phyloP scores from a whole-genome alignment of 2,888 invertebrate species.

The Dysmachus trigonus region DNA sequence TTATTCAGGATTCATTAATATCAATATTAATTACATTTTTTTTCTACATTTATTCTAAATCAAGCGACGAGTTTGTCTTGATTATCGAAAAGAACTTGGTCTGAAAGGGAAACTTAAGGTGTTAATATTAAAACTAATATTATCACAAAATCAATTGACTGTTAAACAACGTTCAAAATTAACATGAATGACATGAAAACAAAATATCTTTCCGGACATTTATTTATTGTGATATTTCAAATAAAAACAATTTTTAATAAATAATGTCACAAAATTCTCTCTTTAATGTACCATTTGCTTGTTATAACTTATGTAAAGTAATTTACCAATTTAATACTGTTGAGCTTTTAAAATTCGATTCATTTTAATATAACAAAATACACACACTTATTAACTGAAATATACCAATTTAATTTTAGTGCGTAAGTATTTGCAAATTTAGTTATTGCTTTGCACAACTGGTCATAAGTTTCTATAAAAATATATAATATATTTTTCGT shows the following conservation, averaged over 20 bases:
- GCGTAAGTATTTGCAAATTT: constrained; percentile 17
- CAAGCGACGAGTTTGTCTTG: background rate
- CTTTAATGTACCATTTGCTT: background rate
- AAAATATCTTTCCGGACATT: no score
- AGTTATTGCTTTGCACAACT: background rate
- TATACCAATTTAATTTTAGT: background rate
- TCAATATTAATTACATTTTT: background rate
- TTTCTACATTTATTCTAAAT: background rate
- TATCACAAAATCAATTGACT: background rate
- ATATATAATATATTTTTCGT: background rate
- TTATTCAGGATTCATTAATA: background rate
- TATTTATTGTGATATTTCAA: background rate
- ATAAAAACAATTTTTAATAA: background rate
- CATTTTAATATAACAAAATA: background rate
- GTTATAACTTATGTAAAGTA: background rate
- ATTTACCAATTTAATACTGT: constrained; percentile 3
- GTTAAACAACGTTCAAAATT: background rate
- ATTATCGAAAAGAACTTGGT: background rate
- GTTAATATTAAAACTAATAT: no score
- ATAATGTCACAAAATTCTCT: constrained; percentile 19
- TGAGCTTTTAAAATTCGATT: constrained; percentile 10
- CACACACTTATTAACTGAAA: background rate
- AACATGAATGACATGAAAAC: no score
- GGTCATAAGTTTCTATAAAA: background rate
- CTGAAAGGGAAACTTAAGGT: background rate